Conservation (phyloP, 1,140 invertebrate genomes). For the Drosophila willistoni region DNA sequence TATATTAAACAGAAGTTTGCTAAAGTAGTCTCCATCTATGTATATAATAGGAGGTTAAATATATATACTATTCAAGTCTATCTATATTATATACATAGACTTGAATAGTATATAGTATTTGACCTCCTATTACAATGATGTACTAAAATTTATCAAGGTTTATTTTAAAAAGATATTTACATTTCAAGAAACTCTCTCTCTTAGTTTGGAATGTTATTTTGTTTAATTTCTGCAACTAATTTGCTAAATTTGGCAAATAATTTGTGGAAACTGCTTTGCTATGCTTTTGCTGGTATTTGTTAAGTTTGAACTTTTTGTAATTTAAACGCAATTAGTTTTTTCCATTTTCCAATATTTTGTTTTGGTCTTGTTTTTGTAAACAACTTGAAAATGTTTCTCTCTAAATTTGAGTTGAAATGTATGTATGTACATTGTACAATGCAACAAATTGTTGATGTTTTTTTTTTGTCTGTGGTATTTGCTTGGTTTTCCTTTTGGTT, state of each 20-base stretch:
- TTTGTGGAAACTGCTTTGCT: constrained; percentile 24
- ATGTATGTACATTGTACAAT: constrained; percentile 3
- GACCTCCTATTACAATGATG: too few species aligned
- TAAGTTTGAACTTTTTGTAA: constrained; percentile 54
- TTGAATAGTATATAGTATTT: too few species aligned
- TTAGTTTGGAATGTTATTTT: background rate
- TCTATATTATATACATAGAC: too few species aligned
- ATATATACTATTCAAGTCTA: too few species aligned
- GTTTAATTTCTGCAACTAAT: constrained; percentile 37
- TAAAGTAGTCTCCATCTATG: too few species aligned
- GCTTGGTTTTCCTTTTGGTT: constrained; percentile 15
- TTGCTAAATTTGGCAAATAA: constrained; percentile 8
- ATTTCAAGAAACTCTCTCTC: too few species aligned
- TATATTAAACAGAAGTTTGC: too few species aligned
- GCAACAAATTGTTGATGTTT: constrained; percentile 47
- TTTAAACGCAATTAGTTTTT: constrained; percentile 77
- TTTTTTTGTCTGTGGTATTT: constrained; percentile 16
- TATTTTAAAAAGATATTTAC: too few species aligned
- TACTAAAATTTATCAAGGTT: too few species aligned
- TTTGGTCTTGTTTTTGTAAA: constrained; percentile 18
- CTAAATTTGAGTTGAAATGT: constrained; percentile 23
- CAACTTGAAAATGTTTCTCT: constrained; percentile 41
- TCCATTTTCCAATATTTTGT: constrained; percentile 42
- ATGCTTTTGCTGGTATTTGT: constrained; percentile 23
- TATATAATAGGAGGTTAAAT: too few species aligned